Conservation (phyloP, 2,888 invertebrate genomes). For the Trileptium ribeirensis region DNA sequence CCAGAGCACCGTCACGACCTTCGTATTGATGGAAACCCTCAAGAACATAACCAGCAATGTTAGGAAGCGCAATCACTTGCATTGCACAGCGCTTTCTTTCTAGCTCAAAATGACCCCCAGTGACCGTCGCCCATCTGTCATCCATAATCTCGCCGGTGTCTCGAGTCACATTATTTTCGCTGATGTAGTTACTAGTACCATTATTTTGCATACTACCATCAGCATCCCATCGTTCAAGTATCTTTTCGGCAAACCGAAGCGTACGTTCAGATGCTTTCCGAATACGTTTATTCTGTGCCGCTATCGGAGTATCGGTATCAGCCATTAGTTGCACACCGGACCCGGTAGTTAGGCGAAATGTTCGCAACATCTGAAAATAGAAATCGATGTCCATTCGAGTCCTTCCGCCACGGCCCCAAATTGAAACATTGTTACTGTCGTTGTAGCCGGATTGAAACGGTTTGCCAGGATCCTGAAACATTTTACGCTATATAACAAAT, state of each 20-base stretch:
- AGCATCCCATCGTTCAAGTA: not conserved
- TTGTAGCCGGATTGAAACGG: not conserved
- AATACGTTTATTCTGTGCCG: not conserved
- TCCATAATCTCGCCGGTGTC: not conserved
- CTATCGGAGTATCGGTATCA: not conserved
- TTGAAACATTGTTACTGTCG: not conserved
- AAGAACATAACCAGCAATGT: not conserved
- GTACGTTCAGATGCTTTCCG: not conserved
- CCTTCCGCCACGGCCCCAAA: not conserved
- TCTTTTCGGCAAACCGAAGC: not conserved
- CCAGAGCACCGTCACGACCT: not conserved
- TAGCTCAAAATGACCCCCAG: not conserved
- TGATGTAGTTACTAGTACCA: not conserved
- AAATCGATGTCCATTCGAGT: not conserved
- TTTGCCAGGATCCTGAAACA: not conserved
- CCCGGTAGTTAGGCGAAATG: not conserved
- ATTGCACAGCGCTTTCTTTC: not conserved
- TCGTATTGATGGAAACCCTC: not conserved
- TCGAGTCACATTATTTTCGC: not conserved
- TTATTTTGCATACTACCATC: not conserved
- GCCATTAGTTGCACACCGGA: not conserved
- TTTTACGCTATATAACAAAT: too few species aligned
- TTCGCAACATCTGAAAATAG: not conserved
- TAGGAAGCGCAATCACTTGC: not conserved
- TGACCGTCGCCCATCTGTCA: not conserved